Percentiles rank a stretch among this genome's conserved stretches.
These are phyloP conservation scores for Stenotaenia linearis DNA, from an alignment of 2,888 invertebrate genomes.

Conservation along the genomic window DNA sequence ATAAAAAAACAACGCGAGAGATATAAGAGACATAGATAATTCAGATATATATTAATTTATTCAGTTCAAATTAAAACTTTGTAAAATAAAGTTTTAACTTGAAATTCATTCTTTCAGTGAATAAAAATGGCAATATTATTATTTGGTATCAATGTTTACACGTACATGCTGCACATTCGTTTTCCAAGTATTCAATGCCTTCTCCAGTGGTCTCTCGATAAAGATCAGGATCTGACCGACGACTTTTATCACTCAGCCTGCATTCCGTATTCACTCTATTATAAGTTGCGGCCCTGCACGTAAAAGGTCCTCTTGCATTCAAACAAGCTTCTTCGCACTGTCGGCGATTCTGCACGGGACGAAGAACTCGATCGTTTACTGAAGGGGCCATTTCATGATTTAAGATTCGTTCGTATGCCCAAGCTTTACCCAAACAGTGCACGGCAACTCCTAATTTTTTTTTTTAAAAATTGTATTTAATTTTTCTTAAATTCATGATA, in stretches of 20 bases:
- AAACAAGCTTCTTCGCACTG: slow-evolving; percentile 64
- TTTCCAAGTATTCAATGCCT: slow-evolving; percentile 53
- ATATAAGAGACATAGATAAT: not conserved
- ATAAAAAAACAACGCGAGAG: not conserved
- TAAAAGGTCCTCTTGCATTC: slow-evolving; percentile 47
- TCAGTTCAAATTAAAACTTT: too few species aligned
- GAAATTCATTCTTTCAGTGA: slow-evolving; percentile 16
- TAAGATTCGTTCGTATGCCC: slow-evolving; percentile 69
- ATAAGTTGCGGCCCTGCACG: slow-evolving; percentile 57
- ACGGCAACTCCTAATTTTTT: slow-evolving; percentile 9
- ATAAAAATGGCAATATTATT: not conserved
- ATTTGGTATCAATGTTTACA: slow-evolving; percentile 11
- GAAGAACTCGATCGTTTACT: slow-evolving; percentile 58
- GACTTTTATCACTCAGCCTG: slow-evolving; percentile 64
- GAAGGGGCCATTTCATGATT: slow-evolving; percentile 64
- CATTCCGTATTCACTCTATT: slow-evolving; percentile 53
- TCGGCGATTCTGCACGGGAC: slow-evolving; percentile 58
- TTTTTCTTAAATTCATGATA: not conserved
- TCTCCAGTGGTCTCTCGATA: slow-evolving; percentile 41
- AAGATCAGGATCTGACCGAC: slow-evolving; percentile 60
- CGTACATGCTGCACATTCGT: slow-evolving; percentile 53
- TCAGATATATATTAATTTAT: not conserved
- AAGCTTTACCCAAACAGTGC: slow-evolving; percentile 53
- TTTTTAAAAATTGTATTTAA: not conserved
- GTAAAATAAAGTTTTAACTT: too few species aligned